These are phyloP conservation scores for Sarcoramphus papa DNA, from an alignment of 2,797 vertebrate species.

Conservation along the genomic window DNA sequence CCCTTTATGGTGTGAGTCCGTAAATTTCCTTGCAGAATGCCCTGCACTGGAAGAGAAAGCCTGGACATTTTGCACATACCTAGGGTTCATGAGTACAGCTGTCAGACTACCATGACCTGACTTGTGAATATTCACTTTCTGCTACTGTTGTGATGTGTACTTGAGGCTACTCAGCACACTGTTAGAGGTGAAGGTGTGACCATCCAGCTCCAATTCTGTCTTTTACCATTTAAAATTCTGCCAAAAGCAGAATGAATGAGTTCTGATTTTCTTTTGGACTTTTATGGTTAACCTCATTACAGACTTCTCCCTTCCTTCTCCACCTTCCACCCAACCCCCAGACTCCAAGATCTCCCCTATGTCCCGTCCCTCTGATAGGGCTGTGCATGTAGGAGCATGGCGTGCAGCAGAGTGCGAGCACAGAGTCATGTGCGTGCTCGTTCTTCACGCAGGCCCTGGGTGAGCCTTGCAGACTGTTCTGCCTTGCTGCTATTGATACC, in stretches of 20 bases:
- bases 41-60: background rate
- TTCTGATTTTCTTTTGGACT: background rate
- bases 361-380: background rate
- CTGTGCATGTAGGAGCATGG: background rate
- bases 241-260: background rate
- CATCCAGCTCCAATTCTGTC: background rate
- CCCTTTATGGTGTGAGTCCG: background rate
- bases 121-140: background rate
- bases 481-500: background rate
- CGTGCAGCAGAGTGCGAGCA: fast-evolving
- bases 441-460: background rate
- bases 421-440: fast-evolving
- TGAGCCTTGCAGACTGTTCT: background rate
- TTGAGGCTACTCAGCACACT: background rate
- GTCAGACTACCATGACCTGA: background rate
- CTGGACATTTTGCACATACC: background rate
- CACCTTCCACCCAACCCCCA: no score
- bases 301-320: background rate
- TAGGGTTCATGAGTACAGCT: background rate
- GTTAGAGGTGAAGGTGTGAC: background rate
- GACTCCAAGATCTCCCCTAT: background rate
- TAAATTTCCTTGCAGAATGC: background rate
- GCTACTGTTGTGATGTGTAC: background rate
- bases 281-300: background rate
- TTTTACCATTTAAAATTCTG: background rate